Conservation (phyloP, 2,797 vertebrate genomes). For the Sitta carolinensis region DNA sequence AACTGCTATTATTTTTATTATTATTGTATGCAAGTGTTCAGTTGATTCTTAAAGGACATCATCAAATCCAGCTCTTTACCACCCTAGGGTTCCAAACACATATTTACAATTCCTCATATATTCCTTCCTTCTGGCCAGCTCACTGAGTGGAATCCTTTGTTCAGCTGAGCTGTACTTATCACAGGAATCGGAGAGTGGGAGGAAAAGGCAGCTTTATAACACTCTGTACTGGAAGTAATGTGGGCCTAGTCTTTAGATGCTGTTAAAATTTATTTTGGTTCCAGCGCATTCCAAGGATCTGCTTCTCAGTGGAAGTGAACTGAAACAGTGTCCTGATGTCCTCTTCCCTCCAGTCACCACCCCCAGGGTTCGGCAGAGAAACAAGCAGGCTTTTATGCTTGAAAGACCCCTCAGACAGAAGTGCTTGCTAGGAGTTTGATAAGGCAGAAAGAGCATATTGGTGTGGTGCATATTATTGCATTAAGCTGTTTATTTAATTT, state of each 20-base stretch:
- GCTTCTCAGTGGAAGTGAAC: not conserved
- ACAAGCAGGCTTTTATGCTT: not conserved
- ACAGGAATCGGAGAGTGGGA: constrained; percentile 4
- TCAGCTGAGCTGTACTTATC: not conserved
- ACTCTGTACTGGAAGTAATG: not conserved
- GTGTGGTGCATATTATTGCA: not conserved
- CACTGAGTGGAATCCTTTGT: not conserved
- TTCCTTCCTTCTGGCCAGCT: not conserved
- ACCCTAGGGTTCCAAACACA: not conserved
- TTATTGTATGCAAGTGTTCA: not conserved
- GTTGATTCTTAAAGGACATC: not conserved
- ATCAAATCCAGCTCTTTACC: not conserved
- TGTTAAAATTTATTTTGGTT: constrained; percentile 20
- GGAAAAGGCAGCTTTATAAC: constrained; percentile 19
- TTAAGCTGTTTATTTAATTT: not conserved
- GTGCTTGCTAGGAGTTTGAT: not conserved
- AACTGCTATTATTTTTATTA: not conserved
- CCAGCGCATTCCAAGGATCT: not conserved
- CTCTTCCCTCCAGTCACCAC: not conserved
- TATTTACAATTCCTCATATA: not conserved
- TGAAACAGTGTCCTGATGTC: not conserved
- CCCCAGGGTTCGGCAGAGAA: not conserved
- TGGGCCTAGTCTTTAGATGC: not conserved
- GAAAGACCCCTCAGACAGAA: not conserved
- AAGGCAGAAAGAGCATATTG: not conserved